phyloP scores from a whole-genome alignment of 2,113 vertebrate species.

The Carassius carassius region DNA sequence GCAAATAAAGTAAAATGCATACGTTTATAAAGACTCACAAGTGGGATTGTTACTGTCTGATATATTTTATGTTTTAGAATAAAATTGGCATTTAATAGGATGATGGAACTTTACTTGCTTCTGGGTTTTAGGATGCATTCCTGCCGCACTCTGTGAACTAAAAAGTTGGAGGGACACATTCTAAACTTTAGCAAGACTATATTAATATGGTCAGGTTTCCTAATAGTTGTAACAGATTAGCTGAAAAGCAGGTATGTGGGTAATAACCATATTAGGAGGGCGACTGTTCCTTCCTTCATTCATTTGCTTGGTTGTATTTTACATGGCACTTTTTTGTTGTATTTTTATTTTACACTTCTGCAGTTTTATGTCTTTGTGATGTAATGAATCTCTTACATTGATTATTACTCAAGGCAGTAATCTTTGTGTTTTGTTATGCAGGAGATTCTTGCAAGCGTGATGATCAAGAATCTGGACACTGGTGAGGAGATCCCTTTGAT shows the following conservation, averaged over 20 bases:
- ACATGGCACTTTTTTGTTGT: too few relatives aligned
- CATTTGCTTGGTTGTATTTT: not conserved
- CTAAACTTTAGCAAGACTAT: not conserved
- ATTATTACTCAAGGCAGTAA: not conserved
- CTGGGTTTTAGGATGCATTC: not conserved
- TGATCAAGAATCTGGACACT: constrained; percentile 99
- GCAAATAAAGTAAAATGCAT: not conserved
- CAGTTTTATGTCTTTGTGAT: not conserved
- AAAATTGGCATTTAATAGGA: not conserved
- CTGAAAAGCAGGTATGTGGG: not conserved
- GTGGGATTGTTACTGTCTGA: not conserved
- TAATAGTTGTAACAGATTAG: not conserved
- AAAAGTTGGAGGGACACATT: not conserved
- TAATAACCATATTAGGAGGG: not conserved
- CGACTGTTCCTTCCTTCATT: not conserved
- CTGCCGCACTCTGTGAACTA: not conserved
- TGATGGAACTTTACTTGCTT: not conserved
- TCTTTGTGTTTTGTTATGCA: constrained; percentile 54
- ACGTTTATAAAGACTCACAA: not conserved
- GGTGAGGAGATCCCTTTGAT: constrained; percentile 98
- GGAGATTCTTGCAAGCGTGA: constrained; percentile 98
- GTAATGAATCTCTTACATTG: not conserved
- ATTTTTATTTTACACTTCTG: too few relatives aligned
- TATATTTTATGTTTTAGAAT: not conserved
- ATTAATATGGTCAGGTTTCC: not conserved